A percentile compares a stretch with the other conserved stretches of the same genome.
Evolutionary conservation across 2,797 vertebrate genomes (phyloP).

Genomic region (Alca torda): DNA sequence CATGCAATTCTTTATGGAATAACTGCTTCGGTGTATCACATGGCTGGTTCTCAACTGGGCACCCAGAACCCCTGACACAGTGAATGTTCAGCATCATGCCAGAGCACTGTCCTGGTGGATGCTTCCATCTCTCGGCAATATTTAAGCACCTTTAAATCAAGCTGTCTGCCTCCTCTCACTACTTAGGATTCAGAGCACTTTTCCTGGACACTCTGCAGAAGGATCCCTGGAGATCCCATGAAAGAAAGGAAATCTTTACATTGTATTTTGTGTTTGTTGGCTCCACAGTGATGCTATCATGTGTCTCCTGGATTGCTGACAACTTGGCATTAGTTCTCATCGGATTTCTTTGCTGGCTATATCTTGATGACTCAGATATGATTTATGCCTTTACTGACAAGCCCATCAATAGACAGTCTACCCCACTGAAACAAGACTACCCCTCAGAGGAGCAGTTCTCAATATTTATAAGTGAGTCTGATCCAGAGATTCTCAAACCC

Average conservation of each 20-base stretch:
- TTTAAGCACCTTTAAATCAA: background rate
- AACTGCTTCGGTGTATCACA: background rate
- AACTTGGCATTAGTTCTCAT: background rate
- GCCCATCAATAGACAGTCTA: background rate
- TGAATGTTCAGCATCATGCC: background rate
- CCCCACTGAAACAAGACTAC: background rate
- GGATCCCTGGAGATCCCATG: background rate
- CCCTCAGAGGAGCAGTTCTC: background rate
- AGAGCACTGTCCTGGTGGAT: background rate
- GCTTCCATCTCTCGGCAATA: background rate
- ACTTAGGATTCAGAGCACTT: conserved; percentile 28
- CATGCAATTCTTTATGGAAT: background rate
- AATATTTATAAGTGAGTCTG: background rate
- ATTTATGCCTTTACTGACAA: background rate
- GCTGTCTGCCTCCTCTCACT: background rate
- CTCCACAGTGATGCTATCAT: background rate
- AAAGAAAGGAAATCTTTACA: conserved; percentile 18
- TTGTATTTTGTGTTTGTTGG: background rate
- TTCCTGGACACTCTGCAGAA: background rate
- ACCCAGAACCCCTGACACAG: background rate
- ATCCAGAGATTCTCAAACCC: background rate
- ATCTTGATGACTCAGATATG: background rate
- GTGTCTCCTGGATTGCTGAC: background rate
- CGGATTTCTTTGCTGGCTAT: background rate
- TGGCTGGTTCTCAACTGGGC: rapidly evolving